Evolutionary conservation across 92 coral and sea anemone species (phyloP), one percentile per base, ranked within the genome.

Genomic region (Bergia sp.): DNA sequence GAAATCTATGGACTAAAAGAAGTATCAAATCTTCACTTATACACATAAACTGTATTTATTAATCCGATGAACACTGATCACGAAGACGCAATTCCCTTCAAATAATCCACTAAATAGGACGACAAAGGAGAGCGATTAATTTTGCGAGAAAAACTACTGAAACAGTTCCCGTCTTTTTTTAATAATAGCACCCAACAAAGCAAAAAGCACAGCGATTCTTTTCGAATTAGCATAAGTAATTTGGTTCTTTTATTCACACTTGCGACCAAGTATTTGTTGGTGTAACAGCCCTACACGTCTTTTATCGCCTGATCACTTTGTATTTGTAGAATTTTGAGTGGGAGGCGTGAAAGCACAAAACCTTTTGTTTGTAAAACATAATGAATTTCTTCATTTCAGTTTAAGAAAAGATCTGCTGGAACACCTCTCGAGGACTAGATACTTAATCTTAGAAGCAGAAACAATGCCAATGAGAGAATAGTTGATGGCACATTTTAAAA

Each of bases 151-250:
- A 84, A 47, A 16, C 69, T 84, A 69, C 66, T 45, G 66, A 71
- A 72, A 84, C 41, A 69, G n/a, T 66, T 64, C 73, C 57, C 15
- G 36, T 23, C 75, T 82, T 38, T 84, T 84, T 84, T 84, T 84
- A 84, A 84, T 84, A 72, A 84, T 84, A 71, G 71, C 79, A 47
- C 29, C 65, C 29, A 45, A 84, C 87, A 84, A 82, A 66, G 86
- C 39, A 42, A 55, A 66, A 71, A 74, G 39, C 58, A 71, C 87
- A 43, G 87, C 42, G 87, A 67, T 84, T 84, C 53, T 84, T n/a
- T 42, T 45, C 79, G 39, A 84, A 84, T 84, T 84, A 84, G 87
- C 87, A 84, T 84, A 84, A 71, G 50, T 84, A 84, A 84, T 84
- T 43, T 84, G 87, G 57, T 2, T 55, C 87, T 69, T 66, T 83